Evolutionary conservation across 2,113 vertebrate genomes (phyloP).

Genomic region (Synchiropus splendidus): DNA sequence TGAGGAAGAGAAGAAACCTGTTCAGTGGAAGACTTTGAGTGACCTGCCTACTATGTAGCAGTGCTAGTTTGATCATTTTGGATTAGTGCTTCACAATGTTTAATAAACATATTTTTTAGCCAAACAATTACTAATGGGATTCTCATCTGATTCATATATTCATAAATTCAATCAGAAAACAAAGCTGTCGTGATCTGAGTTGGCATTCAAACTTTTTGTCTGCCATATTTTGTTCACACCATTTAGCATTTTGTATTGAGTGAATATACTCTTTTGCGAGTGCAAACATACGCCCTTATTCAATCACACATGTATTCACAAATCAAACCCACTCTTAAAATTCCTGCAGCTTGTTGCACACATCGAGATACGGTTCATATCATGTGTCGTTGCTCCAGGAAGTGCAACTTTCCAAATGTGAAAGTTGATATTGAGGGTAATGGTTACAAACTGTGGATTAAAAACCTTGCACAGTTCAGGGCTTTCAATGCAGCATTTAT

Average conservation of each 20-base stretch:
- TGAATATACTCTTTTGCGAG: too few relatives aligned
- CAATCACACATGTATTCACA: slow-evolving; percentile 17
- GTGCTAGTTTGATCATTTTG: too few relatives aligned
- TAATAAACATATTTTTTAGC: too few relatives aligned
- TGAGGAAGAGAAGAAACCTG: slow-evolving; percentile 42
- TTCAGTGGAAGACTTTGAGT: slow-evolving; percentile 7
- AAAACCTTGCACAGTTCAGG: slow-evolving; percentile 49
- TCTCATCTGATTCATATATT: too few relatives aligned
- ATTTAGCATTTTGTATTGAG: too few relatives aligned
- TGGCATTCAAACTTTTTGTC: too few relatives aligned
- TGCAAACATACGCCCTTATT: slow-evolving; percentile 1
- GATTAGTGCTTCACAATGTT: too few relatives aligned
- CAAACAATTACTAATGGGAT: too few relatives aligned
- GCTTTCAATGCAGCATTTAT: slow-evolving; percentile 51
- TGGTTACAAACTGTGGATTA: slow-evolving; percentile 38
- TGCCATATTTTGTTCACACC: too few relatives aligned
- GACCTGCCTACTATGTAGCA: too few relatives aligned
- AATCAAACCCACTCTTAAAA: slow-evolving; percentile 34
- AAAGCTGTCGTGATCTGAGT: too few relatives aligned
- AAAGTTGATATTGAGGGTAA: slow-evolving; percentile 47
- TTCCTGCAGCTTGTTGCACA: slow-evolving; percentile 31
- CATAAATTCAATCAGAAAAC: too few relatives aligned
- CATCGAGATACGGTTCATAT: slow-evolving; percentile 49
- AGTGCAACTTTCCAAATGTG: slow-evolving; percentile 44
- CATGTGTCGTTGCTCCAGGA: slow-evolving; percentile 35